These are phyloP conservation scores for Drosophila mercatorum DNA, from an alignment of 2,888 invertebrate species.

Conservation along the genomic window DNA sequence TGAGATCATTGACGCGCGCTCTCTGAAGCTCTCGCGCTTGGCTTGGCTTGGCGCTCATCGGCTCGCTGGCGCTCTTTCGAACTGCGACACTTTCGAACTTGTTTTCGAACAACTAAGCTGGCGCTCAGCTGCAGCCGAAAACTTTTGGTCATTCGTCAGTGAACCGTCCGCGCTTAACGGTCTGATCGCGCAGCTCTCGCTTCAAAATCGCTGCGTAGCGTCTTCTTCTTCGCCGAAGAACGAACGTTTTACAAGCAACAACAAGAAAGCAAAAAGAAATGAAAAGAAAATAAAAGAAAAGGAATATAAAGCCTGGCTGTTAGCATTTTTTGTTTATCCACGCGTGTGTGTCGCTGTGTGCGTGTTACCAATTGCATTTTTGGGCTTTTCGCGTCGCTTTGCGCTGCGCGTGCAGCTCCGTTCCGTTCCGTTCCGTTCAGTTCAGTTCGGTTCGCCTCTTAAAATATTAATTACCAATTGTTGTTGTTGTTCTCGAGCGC, in stretches of 20 bases:
- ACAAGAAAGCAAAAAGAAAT: background rate
- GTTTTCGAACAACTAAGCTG: constrained; percentile 30
- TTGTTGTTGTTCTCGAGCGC: constrained; percentile 25
- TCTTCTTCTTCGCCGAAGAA: constrained; percentile 70
- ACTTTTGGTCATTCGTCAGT: constrained; percentile 72
- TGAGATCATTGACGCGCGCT: constrained; percentile 19
- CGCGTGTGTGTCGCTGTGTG: constrained; percentile 12
- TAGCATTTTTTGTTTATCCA: constrained; percentile 22
- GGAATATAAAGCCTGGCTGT: constrained; percentile 22
- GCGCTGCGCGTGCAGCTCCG: constrained; percentile 31
- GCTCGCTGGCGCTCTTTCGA: constrained; percentile 26
- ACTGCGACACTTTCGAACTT: constrained; percentile 58
- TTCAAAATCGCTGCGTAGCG: constrained; percentile 35
- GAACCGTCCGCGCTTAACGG: constrained; percentile 64
- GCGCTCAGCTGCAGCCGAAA: constrained; percentile 54
- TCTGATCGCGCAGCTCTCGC: constrained; percentile 23
- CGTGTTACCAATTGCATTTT: constrained; percentile 63
- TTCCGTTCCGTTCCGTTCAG: constrained; percentile 5
- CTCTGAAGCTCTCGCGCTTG: constrained; percentile 6
- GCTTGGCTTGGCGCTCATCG: constrained; percentile 1
- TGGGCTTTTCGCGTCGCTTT: constrained; percentile 50
- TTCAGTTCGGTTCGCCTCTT: constrained; percentile 14
- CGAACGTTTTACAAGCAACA: constrained; percentile 70
- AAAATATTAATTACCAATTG: constrained; percentile 26
- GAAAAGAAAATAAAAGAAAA: constrained; percentile 15